Conservation (phyloP, 2,113 vertebrate genomes). For the Scopus umbretta region DNA sequence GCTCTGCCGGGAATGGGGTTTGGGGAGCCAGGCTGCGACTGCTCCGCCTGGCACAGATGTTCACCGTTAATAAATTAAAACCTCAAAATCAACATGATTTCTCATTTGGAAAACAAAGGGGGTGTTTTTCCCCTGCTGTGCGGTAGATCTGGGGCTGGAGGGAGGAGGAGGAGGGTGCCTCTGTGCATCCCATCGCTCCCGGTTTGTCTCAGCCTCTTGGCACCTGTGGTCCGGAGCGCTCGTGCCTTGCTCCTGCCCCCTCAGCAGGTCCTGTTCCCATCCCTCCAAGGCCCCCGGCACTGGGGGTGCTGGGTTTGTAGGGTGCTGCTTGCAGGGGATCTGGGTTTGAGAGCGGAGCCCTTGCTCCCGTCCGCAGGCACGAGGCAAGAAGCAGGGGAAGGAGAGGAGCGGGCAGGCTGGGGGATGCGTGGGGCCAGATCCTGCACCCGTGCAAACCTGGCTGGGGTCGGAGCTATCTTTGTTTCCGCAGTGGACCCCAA, state of each 20-base stretch:
- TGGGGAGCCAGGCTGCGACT: background rate
- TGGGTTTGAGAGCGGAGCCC: background rate
- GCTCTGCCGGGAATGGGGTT: background rate
- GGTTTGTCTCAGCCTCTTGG: background rate
- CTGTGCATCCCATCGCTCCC: background rate
- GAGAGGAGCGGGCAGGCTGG: background rate
- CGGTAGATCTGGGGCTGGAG: background rate
- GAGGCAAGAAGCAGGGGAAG: background rate
- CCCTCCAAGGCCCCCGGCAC: background rate
- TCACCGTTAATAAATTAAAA: background rate
- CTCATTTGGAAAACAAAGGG: background rate
- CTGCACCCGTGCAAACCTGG: background rate
- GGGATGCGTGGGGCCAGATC: rapidly evolving
- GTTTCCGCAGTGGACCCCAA: rapidly evolving
- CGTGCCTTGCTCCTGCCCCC: background rate
- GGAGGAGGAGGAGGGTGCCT: background rate
- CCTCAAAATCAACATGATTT: background rate
- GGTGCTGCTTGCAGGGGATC: background rate
- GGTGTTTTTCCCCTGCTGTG: background rate
- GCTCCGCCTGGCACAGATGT: background rate
- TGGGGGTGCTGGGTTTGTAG: background rate
- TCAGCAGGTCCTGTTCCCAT: rapidly evolving
- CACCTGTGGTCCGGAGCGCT: rapidly evolving
- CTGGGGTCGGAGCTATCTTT: background rate
- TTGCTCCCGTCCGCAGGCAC: rapidly evolving